These are phyloP conservation scores for Candidula unifasciata DNA, from an alignment of 2,888 invertebrate species.

Conservation along the genomic window DNA sequence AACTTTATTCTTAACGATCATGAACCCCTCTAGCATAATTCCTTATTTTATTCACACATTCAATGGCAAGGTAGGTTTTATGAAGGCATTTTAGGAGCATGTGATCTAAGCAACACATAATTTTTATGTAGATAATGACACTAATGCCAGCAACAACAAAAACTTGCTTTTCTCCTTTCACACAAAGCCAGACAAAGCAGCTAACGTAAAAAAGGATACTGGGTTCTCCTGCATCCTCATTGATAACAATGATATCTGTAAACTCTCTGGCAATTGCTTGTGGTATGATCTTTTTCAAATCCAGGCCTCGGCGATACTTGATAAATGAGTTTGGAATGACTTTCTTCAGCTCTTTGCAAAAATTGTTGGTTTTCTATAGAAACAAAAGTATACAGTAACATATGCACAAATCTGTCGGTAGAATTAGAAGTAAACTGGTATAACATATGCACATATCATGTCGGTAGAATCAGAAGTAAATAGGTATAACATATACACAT, in stretches of 20 bases:
- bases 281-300: conserved; percentile 94
- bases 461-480: too few species aligned
- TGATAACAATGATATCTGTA: conserved; percentile 81
- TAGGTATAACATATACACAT: too few species aligned
- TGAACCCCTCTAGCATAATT: too few species aligned
- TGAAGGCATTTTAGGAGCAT: too few species aligned
- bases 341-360: conserved; percentile 92
- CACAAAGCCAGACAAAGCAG: neutral
- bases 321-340: conserved; percentile 95
- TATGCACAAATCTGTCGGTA: neutral
- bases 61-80: too few species aligned
- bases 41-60: too few species aligned
- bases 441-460: too few species aligned
- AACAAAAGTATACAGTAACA: neutral
- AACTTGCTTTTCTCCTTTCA: too few species aligned
- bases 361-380: conserved; percentile 88
- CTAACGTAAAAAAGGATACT: conserved; percentile 80
- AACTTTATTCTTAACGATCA: too few species aligned
- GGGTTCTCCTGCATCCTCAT: conserved; percentile 94
- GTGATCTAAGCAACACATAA: too few species aligned
- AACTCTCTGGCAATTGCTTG: conserved; percentile 85
- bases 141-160: neutral
- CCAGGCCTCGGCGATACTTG: conserved; percentile 90
- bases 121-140: neutral
- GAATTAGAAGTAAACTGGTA: too few species aligned